phyloP scores from a whole-genome alignment of 2,888 invertebrate species.

The Lepidonotus clava region DNA sequence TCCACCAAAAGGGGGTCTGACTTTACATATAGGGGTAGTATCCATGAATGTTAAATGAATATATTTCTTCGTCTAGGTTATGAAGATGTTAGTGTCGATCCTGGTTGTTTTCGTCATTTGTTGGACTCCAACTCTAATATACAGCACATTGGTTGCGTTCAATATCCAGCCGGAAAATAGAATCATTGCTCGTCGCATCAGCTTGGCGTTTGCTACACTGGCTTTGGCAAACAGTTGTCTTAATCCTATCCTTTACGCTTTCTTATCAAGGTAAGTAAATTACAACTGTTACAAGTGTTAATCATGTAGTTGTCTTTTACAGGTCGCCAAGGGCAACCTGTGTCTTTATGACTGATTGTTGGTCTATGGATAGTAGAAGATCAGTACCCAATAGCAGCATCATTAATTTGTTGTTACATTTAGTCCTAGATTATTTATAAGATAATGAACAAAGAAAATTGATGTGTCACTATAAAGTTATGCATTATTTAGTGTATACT shows the following conservation, averaged over 20 bases:
- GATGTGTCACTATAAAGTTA: too few relatives aligned
- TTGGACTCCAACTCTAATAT: conserved; percentile 15
- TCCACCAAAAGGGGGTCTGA: too few relatives aligned
- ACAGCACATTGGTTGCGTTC: background rate
- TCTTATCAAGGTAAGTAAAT: conserved; percentile 23
- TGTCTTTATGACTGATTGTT: too few relatives aligned
- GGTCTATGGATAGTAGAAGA: too few relatives aligned
- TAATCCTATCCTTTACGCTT: conserved; percentile 14
- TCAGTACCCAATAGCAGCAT: background rate
- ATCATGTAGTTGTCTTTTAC: too few relatives aligned
- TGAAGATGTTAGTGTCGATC: conserved; percentile 30
- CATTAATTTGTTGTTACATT: background rate
- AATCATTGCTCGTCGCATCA: background rate
- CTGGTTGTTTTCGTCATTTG: conserved; percentile 12
- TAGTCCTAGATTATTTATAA: background rate
- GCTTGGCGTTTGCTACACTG: background rate
- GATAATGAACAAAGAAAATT: too few relatives aligned
- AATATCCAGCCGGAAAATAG: background rate
- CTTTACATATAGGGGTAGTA: too few relatives aligned
- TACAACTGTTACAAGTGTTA: too few relatives aligned
- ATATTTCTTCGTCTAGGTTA: background rate
- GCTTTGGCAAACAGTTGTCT: conserved; percentile 16
- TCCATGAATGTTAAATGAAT: too few relatives aligned
- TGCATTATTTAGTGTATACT: too few relatives aligned
- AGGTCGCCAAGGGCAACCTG: too few relatives aligned